Conservation (phyloP, 2,888 invertebrate genomes). For the Cordylochernes scorpioides region DNA sequence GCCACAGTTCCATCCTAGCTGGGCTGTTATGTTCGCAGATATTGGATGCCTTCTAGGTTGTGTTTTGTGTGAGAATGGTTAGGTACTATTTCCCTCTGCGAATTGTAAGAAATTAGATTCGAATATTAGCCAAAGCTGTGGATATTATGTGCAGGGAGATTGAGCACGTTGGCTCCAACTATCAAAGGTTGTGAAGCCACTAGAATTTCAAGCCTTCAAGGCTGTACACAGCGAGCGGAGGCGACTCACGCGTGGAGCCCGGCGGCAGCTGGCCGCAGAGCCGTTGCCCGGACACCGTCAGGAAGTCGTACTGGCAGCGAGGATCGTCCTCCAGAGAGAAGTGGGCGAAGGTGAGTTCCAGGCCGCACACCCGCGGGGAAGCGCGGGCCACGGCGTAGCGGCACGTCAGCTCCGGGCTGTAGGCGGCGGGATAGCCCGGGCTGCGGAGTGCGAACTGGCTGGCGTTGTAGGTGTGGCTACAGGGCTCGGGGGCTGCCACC, state of each 20-base stretch:
- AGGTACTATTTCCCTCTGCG: too few relatives aligned
- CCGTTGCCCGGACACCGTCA: constrained; percentile 15
- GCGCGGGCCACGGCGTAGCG: constrained; percentile 11
- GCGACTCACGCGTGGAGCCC: constrained; percentile 9
- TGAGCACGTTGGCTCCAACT: too few relatives aligned
- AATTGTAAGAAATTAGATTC: too few relatives aligned
- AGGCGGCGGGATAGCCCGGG: constrained; percentile 11
- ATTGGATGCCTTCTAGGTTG: too few relatives aligned
- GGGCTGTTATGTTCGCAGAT: too few relatives aligned
- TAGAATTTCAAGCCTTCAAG: background rate
- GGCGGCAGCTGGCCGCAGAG: constrained; percentile 15
- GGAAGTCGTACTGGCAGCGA: constrained; percentile 16
- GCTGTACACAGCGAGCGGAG: background rate
- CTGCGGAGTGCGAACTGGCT: constrained; percentile 12
- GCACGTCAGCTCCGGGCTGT: constrained; percentile 10
- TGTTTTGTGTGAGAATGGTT: too few relatives aligned
- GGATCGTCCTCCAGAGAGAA: constrained; percentile 16
- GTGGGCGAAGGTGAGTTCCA: constrained; percentile 14
- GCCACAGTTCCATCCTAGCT: too few relatives aligned
- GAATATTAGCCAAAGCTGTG: too few relatives aligned
- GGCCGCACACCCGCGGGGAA: constrained; percentile 12
- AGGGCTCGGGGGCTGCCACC: too few relatives aligned
- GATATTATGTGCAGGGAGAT: too few relatives aligned
- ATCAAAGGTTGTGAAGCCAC: too few relatives aligned
- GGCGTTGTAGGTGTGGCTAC: background rate